Evolutionary conservation across 2,797 vertebrate species (phyloP).

Genomic region (Thunnus albacares): DNA sequence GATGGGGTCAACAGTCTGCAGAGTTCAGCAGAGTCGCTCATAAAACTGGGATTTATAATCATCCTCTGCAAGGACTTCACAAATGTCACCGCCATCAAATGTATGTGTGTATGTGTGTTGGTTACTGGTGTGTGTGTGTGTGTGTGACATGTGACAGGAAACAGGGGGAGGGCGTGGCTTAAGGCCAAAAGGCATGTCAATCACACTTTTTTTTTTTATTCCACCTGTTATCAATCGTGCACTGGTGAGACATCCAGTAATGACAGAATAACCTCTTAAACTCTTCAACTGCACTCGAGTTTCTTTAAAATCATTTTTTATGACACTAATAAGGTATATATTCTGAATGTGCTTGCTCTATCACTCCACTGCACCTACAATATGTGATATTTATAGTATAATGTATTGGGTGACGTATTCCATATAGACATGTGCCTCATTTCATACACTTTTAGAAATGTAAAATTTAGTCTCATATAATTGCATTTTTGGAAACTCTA

Average conservation of each 20-base stretch:
- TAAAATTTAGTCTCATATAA: no score
- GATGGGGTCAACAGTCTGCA: constrained; percentile 45
- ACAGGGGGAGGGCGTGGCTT: constrained; percentile 14
- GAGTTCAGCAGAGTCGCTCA: constrained; percentile 45
- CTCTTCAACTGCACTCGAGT: neutral
- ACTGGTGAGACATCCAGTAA: neutral
- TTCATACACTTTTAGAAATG: no score
- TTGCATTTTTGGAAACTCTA: no score
- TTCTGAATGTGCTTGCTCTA: neutral
- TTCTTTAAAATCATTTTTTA: neutral
- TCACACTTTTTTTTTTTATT: constrained; percentile 41
- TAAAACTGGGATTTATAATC: constrained; percentile 69
- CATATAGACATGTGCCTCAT: no score
- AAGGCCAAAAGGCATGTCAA: constrained; percentile 28
- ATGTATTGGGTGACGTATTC: no score
- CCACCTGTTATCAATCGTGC: neutral
- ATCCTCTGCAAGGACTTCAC: constrained; percentile 37
- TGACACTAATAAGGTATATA: no score
- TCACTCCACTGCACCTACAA: neutral
- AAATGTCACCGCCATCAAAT: constrained; percentile 48
- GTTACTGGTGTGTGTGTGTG: constrained; percentile 4
- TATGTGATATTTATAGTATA: no score
- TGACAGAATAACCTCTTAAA: constrained; percentile 8
- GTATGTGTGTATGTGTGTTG: neutral
- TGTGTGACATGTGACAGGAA: constrained; percentile 46